A percentile compares a stretch with the other conserved stretches of the same genome.
Conservation (phyloP, 2,888 invertebrate genomes). For the Venustoraphidia nigricollis region DNA sequence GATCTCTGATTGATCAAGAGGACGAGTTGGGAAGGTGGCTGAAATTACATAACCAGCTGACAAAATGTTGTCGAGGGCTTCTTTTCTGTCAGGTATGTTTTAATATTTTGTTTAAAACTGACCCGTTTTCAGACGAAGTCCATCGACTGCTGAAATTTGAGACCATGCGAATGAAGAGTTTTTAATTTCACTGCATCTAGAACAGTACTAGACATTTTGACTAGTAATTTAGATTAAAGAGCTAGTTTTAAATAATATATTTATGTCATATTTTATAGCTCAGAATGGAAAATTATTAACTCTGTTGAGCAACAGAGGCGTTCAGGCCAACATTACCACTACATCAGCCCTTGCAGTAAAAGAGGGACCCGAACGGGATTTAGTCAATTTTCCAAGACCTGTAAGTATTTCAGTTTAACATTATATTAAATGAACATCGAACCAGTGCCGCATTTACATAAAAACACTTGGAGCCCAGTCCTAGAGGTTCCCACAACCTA, state of each 20-base stretch:
- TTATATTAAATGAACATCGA: not conserved
- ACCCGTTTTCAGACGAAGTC: not conserved
- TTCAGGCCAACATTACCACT: constrained; percentile 13
- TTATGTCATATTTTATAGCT: constrained; percentile 20
- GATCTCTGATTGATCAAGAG: no score
- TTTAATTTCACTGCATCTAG: no score
- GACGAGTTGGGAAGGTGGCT: no score
- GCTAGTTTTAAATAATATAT: not conserved
- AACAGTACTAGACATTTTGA: not conserved
- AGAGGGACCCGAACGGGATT: constrained; percentile 51
- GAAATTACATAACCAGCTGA: constrained; percentile 12
- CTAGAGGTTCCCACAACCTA: no score
- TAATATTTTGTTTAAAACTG: constrained; percentile 9
- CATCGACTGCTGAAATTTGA: not conserved
- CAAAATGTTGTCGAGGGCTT: constrained; percentile 53
- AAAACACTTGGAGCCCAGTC: no score
- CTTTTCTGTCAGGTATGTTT: constrained; percentile 48
- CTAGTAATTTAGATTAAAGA: not conserved
- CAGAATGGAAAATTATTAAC: constrained; percentile 33
- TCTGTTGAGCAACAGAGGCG: constrained; percentile 32
- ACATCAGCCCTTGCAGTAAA: constrained; percentile 33
- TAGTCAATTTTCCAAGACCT: constrained; percentile 59
- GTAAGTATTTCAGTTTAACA: constrained; percentile 11
- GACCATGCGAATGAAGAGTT: not conserved
- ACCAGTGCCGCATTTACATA: no score